Evolutionary conservation across 2,888 invertebrate species (phyloP).

Genomic region (Yponomeuta plumbellus): DNA sequence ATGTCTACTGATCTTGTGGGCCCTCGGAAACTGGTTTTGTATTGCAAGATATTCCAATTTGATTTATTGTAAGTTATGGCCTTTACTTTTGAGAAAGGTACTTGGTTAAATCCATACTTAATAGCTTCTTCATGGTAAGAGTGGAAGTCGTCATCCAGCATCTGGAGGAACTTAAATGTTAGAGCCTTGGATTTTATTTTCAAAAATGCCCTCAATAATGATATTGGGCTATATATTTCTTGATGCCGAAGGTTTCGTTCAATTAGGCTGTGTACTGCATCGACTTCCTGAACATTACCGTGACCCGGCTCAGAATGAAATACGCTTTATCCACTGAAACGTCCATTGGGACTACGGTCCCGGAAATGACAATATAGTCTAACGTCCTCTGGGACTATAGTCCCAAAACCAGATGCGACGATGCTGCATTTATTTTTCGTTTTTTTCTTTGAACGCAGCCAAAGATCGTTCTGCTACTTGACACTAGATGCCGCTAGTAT

Average conservation of each 20-base stretch:
- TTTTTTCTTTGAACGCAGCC: too few species aligned
- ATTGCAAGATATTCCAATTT: conserved; percentile 20
- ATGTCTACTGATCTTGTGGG: conserved; percentile 17
- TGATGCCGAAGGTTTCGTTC: conserved; percentile 24
- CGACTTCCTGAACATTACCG: conserved; percentile 29
- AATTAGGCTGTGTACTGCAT: conserved; percentile 27
- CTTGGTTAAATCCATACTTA: conserved; percentile 19
- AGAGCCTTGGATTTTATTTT: conserved; percentile 20
- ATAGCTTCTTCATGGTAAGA: conserved; percentile 17
- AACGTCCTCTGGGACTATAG: too few species aligned
- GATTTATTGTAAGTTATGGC: conserved; percentile 19
- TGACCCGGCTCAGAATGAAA: conserved; percentile 29
- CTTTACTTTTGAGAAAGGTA: conserved; percentile 18
- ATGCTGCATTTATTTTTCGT: too few species aligned
- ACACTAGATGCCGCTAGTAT: too few species aligned
- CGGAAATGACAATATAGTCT: too few species aligned
- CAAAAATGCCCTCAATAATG: conserved; percentile 16
- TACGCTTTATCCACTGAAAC: too few species aligned
- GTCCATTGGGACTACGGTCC: too few species aligned
- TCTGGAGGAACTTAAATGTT: conserved; percentile 17
- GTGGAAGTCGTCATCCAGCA: conserved; percentile 18
- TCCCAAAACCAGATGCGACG: too few species aligned
- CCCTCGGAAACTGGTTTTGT: conserved; percentile 18
- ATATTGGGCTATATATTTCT: conserved; percentile 20
- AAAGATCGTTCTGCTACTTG: too few species aligned